Conservation (phyloP, 2,113 vertebrate genomes). For the Gopherus evgoodei region DNA sequence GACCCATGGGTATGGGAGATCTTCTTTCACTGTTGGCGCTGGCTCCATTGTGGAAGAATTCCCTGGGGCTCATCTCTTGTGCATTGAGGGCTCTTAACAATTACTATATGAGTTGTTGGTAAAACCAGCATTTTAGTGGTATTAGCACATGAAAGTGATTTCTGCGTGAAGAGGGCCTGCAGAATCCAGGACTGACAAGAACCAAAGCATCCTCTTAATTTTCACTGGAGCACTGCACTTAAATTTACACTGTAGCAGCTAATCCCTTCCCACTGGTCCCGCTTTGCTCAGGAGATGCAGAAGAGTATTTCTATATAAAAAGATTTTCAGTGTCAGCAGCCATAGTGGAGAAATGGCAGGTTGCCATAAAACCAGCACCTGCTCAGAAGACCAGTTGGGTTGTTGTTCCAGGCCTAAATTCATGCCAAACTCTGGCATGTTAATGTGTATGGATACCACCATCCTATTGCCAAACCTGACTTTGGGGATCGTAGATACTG, state of each 20-base stretch:
- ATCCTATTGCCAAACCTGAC: background rate
- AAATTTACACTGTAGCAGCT: background rate
- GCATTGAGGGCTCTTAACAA: background rate
- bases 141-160: background rate
- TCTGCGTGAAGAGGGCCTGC: background rate
- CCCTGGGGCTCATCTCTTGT: background rate
- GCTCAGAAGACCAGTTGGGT: background rate
- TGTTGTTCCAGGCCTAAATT: rapidly evolving
- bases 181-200: background rate
- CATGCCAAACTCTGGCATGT: background rate
- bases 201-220: background rate
- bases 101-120: background rate
- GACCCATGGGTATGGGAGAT: background rate
- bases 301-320: background rate
- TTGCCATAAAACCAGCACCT: background rate
- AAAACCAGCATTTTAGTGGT: background rate
- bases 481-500: background rate
- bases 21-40: background rate
- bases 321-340: background rate
- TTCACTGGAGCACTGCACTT: background rate
- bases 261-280: background rate
- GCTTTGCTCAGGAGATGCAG: background rate
- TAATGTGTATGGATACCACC: background rate
- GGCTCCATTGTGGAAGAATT: background rate
- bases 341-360: background rate